Base-by-base conservation (phyloP, 2,113 vertebrate species). In the Eubucco bourcierii region DNA sequence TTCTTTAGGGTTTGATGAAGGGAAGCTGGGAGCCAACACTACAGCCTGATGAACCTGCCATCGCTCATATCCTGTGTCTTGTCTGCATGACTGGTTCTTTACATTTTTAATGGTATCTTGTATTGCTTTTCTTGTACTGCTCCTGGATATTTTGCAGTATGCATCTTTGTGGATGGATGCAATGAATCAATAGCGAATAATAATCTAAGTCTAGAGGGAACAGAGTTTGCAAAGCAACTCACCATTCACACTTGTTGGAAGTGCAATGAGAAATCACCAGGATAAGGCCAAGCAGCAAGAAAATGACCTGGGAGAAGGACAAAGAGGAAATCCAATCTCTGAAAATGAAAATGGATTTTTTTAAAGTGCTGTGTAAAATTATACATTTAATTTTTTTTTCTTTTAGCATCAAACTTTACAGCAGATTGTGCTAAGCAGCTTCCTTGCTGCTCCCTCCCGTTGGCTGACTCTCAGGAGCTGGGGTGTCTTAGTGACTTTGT, bases 311-410 rank as follows among this genome's bases (percentile, higher is more conserved):
- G 85, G 94, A 97, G 84, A 94, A 92, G 94, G 95, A 61, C 84
- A 88, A 94, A 80, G 80, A 97, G 90, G 95, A 65, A 97, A 95
- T 94, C 79, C 88, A 96, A 90, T 91, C 88, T 80, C 80, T 97
- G 96, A 94, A 95, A 97, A 96, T 96, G 94, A 97, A 97, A 97
- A 96, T 80, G 81, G 95, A 94, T 94, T 94, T 94, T 96, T 94
- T 91, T 94, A 71, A 95, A 97, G 95, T 95, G 91, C 95, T 91
- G 55, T 86, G 82, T 84, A 95, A 94, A 96, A 95, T 97, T 97
- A 87, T 96, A 95, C 89, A 87, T 94, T 84, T 96, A 97, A 96
- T 97, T 88, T 94, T 60, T 80, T 94, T 60, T 80, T 77, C 83
- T 93, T 91, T 77, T 95, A 84, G 76, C 39, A 73, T 90, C 87